Evolutionary conservation across 2,797 vertebrate genomes (phyloP).

Genomic region (Xenentodon cancila): DNA sequence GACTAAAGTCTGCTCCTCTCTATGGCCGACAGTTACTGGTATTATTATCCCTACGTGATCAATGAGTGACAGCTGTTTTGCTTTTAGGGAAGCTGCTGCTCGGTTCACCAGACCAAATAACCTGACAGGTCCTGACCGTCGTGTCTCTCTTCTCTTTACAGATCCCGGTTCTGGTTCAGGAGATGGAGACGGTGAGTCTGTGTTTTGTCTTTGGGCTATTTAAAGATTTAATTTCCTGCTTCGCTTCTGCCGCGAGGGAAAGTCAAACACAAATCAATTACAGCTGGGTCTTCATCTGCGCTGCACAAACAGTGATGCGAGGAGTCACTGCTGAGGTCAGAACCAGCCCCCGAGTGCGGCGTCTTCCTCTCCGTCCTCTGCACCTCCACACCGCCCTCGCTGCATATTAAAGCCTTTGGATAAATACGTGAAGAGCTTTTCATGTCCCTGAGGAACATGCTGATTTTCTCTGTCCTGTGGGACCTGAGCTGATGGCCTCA

Average conservation of each 20-base stretch:
- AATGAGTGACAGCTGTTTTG: no score
- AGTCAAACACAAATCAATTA: slow-evolving; percentile 43
- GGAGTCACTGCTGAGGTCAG: background rate
- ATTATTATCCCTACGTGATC: no score
- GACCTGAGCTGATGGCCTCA: slow-evolving; percentile 16
- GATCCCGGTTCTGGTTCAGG: slow-evolving; percentile 94
- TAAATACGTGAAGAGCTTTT: slow-evolving; percentile 4
- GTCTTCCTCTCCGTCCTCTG: no score
- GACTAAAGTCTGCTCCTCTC: no score
- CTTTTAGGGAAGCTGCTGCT: no score
- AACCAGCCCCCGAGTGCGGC: no score
- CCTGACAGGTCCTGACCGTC: slow-evolving; percentile 9
- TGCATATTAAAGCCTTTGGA: slow-evolving; percentile 7
- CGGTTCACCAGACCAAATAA: no score
- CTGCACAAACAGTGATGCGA: slow-evolving; percentile 14
- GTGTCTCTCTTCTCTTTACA: slow-evolving; percentile 70
- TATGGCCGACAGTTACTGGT: no score
- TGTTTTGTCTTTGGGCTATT: slow-evolving; percentile 8
- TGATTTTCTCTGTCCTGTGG: slow-evolving; percentile 11
- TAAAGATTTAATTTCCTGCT: slow-evolving; percentile 45
- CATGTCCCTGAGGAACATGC: slow-evolving; percentile 6
- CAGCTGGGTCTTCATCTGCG: slow-evolving; percentile 16
- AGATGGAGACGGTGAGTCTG: slow-evolving; percentile 87
- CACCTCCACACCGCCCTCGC: background rate
- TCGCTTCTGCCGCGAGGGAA: slow-evolving; percentile 13